phyloP scores from a whole-genome alignment of 2,797 vertebrate genomes.

The Meda fulgida region DNA sequence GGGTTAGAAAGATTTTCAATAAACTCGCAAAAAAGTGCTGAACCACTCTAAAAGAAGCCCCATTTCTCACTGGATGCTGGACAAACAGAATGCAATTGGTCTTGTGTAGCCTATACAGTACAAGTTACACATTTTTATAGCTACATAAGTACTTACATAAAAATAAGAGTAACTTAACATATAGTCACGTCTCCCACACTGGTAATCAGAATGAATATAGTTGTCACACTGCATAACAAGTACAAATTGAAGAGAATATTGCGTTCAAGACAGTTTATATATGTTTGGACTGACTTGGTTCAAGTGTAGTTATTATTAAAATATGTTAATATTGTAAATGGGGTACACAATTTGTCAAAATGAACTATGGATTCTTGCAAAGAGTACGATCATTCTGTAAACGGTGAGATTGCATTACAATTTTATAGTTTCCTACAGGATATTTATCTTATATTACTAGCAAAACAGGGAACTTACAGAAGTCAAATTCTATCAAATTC shows the following conservation, averaged over 20 bases:
- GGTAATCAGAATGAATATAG: neutral
- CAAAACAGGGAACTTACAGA: neutral
- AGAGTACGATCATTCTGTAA: neutral
- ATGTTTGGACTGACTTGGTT: neutral
- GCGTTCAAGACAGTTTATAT: neutral
- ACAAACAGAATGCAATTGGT: constrained; percentile 2
- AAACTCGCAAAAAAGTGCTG: neutral
- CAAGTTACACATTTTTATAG: neutral
- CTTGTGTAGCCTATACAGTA: neutral
- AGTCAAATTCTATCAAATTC: neutral
- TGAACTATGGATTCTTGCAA: neutral
- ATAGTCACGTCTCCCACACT: neutral
- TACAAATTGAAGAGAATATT: neutral
- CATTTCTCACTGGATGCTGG: neutral
- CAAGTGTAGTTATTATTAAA: neutral
- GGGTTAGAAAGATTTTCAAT: constrained; percentile 22
- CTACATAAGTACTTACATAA: neutral
- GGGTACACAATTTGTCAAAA: neutral
- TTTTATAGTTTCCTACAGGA: neutral
- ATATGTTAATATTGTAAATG: neutral
- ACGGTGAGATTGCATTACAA: neutral
- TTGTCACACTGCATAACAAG: neutral
- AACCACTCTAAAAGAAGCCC: neutral
- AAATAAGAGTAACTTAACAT: neutral
- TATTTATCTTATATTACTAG: neutral